Percentiles rank a stretch among this genome's conserved stretches.
These are phyloP conservation scores for Thalassarche chlororhynchos DNA, from an alignment of 2,113 vertebrate species.

Conservation along the genomic window DNA sequence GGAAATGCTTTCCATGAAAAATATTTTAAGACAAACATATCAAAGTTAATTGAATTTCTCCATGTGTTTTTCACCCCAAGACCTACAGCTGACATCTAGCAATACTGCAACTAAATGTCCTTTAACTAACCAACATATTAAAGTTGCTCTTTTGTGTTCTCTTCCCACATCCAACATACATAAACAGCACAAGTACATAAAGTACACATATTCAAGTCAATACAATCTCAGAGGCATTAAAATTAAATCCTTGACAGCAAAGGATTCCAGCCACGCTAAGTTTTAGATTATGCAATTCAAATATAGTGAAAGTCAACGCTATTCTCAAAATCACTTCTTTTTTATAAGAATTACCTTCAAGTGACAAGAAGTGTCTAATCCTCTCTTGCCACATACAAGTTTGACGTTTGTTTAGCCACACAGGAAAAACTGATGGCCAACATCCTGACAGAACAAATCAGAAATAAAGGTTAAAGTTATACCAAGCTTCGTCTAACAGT, in stretches of 20 bases:
- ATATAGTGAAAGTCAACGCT: background rate
- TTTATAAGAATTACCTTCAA: background rate
- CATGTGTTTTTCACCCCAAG: background rate
- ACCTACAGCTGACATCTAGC: background rate
- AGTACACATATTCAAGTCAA: constrained; percentile 35
- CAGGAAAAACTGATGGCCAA: background rate
- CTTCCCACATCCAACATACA: background rate
- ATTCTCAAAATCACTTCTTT: background rate
- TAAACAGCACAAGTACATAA: constrained; percentile 12
- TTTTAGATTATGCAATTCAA: background rate
- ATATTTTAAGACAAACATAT: constrained; percentile 10
- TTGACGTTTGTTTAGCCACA: background rate
- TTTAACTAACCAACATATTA: background rate
- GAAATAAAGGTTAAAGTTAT: background rate
- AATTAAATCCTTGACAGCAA: background rate
- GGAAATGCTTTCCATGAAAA: background rate
- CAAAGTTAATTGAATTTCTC: background rate
- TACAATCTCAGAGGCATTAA: constrained; percentile 28
- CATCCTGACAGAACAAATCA: background rate
- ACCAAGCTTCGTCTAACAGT: background rate
- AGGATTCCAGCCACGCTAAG: background rate
- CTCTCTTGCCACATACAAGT: background rate
- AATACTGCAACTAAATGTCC: background rate
- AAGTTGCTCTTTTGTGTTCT: background rate
- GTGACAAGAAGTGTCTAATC: background rate